phyloP scores from a whole-genome alignment of 2,888 invertebrate species.

The Hirtodrosophila cameraria region DNA sequence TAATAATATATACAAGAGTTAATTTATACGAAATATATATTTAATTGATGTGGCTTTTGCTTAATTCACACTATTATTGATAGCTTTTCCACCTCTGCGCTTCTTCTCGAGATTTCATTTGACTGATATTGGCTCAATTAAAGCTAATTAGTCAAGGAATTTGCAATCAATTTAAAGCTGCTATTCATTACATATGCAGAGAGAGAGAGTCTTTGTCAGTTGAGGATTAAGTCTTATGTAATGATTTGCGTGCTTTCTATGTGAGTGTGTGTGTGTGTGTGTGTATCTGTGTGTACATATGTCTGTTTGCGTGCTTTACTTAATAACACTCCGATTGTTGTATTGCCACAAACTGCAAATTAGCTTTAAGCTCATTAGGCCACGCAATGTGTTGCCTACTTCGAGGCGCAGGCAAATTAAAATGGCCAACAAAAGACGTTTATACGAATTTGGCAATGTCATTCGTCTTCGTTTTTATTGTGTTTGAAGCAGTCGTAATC shows the following conservation, averaged over 20 bases:
- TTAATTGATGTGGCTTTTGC: background rate
- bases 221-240: background rate
- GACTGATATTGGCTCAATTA: background rate
- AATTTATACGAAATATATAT: constrained; percentile 6
- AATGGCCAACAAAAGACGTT: constrained; percentile 37
- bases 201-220: constrained; percentile 6
- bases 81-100: no score
- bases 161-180: constrained; percentile 1
- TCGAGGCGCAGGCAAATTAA: constrained; percentile 42
- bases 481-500: constrained; percentile 48
- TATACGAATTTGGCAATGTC: constrained; percentile 17
- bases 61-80: background rate
- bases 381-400: constrained; percentile 50
- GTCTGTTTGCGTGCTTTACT: background rate
- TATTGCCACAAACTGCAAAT: constrained; percentile 6
- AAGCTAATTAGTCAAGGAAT: constrained; percentile 15
- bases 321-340: background rate
- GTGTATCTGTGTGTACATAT: background rate
- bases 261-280: background rate
- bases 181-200: constrained; percentile 13
- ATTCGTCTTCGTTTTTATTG: constrained; percentile 72
- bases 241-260: no score
- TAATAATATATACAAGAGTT: no score
- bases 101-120: no score
- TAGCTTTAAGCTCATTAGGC: constrained; percentile 50